Evolutionary conservation across 2,113 vertebrate genomes (phyloP).

Genomic region (Acinonyx jubatus): DNA sequence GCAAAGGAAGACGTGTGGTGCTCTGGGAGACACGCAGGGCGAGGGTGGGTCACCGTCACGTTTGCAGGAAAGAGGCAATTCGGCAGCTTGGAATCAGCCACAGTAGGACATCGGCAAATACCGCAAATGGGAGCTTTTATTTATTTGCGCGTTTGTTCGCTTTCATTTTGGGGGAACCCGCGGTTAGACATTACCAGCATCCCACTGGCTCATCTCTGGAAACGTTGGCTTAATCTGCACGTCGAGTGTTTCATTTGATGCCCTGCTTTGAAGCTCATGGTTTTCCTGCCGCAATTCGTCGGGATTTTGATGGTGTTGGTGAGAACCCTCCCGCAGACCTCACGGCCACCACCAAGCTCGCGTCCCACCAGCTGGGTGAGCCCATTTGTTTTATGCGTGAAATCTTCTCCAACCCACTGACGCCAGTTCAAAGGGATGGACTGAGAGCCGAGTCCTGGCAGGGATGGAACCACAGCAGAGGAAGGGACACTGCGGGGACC

Average conservation of each 20-base stretch:
- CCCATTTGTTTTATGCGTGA: background rate
- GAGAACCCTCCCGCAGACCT: background rate
- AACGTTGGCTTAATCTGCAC: background rate
- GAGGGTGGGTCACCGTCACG: background rate
- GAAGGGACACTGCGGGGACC: accelerated
- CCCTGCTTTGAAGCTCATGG: background rate
- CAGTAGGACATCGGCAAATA: background rate
- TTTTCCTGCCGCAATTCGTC: background rate
- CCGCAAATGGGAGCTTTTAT: background rate
- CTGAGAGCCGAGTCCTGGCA: too few relatives aligned
- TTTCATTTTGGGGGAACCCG: background rate
- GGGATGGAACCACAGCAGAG: background rate
- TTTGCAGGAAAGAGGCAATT: background rate
- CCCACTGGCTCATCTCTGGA: accelerated
- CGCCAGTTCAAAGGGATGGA: too few relatives aligned
- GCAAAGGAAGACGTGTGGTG: background rate
- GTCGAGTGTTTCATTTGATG: background rate
- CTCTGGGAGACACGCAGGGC: background rate
- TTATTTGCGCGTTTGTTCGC: background rate
- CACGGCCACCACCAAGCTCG: background rate
- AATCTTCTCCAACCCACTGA: background rate
- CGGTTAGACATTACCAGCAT: background rate
- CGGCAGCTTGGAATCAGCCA: background rate
- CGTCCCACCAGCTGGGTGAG: background rate
- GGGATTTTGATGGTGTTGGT: background rate